Evolutionary conservation across 2,888 invertebrate species (phyloP), one percentile per base, ranked within the genome.

Genomic region (Julus scanicus): DNA sequence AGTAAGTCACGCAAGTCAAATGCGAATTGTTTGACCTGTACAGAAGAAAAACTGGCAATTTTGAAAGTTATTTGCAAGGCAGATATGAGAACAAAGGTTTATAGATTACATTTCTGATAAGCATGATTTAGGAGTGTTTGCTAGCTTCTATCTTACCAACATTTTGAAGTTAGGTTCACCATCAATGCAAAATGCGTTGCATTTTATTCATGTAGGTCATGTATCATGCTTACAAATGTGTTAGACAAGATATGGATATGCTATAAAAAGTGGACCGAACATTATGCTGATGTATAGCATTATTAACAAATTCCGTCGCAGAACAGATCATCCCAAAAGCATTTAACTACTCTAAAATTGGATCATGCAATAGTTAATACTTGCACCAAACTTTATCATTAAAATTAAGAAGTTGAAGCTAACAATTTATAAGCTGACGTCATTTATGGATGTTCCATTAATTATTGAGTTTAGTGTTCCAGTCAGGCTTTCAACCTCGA

Each of bases 251-350:
- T 29, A 71, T 29, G 6, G 20, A 71, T 29, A 29, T 20, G 71
- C 29, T 20, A 71, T 71, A 29, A 20, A 63, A n/a, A 17, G 4
- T 37, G 1, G 80, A 0, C 3, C 6, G 80, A 80, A 71, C 29
- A 37, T 37, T 8, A 80, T 37, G 80, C 37, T 80, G 80, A 80
- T 37, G 8, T 80, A 80, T 80, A 37, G 5, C 29, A 29, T 80
- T 4, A 80, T 80, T 80, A 80, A 37, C 37, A 80, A 80, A 80
- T 80, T 80, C 80, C 80, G 37, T 29, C 53, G 17, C 53, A 53
- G 53, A 17, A 53, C 17, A 48, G 48, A 13, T 48, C 48, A 48
- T 11, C 44, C 53, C 6, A 8, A 53, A 53, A 17, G 53, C 53
- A 44, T 8, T 44, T 29, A 29, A 29, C 29, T 29, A 29, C 29